Conservation (phyloP, 35 echinoderm and acorn worm genomes). For the Chiridota heheva region DNA sequence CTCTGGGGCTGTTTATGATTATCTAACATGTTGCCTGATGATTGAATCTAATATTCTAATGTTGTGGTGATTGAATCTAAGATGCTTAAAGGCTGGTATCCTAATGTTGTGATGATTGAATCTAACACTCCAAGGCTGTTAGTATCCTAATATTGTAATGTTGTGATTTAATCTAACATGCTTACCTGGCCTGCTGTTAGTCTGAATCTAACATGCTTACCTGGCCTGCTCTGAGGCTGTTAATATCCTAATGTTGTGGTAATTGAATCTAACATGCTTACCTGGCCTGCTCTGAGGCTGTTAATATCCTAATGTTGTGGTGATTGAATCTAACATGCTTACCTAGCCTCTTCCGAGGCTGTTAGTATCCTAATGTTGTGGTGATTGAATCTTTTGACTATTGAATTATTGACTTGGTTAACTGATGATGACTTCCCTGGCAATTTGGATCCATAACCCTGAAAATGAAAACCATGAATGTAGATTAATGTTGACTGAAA, state of each 20-base stretch:
- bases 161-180: no score
- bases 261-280: neutral
- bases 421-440: conserved; percentile 29
- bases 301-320: neutral
- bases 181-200: no score
- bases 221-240: neutral
- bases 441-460: conserved; percentile 74
- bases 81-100: no score
- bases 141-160: no score
- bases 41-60: no score
- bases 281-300: neutral
- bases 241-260: neutral
- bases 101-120: no score
- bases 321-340: conserved; percentile 19
- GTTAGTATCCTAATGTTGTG: conserved; percentile 88
- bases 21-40: no score
- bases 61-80: no score
- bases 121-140: no score
- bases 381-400: conserved; percentile 95
- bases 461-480: neutral
- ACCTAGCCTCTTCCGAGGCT: no score
- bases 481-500: no score
- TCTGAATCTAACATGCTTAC: neutral
- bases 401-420: conserved; percentile 64
- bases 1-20: no score